Base-by-base conservation (phyloP, 2,888 invertebrate species). In the Plebejus anna region DNA sequence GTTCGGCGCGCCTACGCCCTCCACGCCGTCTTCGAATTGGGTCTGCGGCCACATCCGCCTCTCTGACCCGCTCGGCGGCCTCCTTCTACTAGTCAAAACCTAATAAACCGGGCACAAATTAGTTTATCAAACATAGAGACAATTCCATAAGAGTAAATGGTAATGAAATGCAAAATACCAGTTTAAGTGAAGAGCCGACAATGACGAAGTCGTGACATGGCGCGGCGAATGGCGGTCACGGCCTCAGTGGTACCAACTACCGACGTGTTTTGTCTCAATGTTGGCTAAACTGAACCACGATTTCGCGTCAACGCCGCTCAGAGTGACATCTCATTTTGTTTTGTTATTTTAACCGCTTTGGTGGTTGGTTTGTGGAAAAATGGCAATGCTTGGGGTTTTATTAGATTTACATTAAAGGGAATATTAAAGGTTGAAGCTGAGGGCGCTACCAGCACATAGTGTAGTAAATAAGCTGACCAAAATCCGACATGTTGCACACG, bases 141-240 rank as follows among this genome's bases (percentile, higher is more conserved):
- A 66, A 66, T 66, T 36, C 66, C 66, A 66, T 36, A 32, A 66
- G 36, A 16, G 32, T 32, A 66, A 66, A 66, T 32, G 11, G 66
- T 76, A 76, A 70, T 76, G 70, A 76, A 76, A 76, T 51, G 76
- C 76, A 16, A 55, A 47, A 36, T 76, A 76, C 76, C 71, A 71
- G 71, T 76, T 76, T 57, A 71, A 59, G 42, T 71, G 57, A 71
- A 71, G 71, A 72, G 71, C 59, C 38, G 59, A 51, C 70, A n/a
- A 75, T 76, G 57, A 76, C 75, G 70, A 73, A 59, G 75, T 61
- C 78, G 77, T 79, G 77, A 76, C 73, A 42, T 38, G 55, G 51
- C 75, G 76, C 75, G 73, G 22, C 61, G 81, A 82, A 84, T 84
- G 77, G 81, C 83, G 84, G 84, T 83, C 84, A 83, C 78, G 84